These are phyloP conservation scores for Metacarcinus magister DNA, from an alignment of 2,888 invertebrate genomes.

Conservation along the genomic window DNA sequence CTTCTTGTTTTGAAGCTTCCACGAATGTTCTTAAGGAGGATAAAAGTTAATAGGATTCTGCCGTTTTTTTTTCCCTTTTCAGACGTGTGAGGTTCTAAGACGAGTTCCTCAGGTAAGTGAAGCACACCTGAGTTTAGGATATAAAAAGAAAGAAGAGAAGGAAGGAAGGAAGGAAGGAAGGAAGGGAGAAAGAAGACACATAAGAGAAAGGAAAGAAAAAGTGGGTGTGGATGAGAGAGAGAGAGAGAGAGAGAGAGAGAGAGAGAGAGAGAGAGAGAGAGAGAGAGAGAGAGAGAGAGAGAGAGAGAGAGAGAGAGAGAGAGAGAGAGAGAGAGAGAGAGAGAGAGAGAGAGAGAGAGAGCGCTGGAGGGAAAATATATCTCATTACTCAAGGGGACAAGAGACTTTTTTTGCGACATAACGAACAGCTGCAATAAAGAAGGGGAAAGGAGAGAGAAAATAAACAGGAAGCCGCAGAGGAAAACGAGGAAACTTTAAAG, in stretches of 20 bases:
- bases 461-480: neutral
- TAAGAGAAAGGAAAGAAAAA: neutral
- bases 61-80: neutral
- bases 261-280: neutral
- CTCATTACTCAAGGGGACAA: constrained; percentile 7
- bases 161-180: too few relatives aligned
- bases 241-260: neutral
- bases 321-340: neutral
- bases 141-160: neutral
- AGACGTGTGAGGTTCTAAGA: neutral
- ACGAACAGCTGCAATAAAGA: neutral
- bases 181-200: too few relatives aligned
- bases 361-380: neutral
- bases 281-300: constrained; percentile 55
- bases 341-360: neutral
- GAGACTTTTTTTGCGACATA: neutral
- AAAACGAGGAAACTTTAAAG: constrained; percentile 22
- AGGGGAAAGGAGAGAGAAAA: neutral
- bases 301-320: neutral
- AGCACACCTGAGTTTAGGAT: neutral
- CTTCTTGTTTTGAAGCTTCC: neutral
- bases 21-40: neutral
- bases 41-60: neutral
- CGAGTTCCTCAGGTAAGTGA: neutral
- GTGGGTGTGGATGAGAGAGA: neutral